These are phyloP conservation scores for Catocala nupta DNA, from an alignment of 2,888 invertebrate genomes.

Conservation along the genomic window DNA sequence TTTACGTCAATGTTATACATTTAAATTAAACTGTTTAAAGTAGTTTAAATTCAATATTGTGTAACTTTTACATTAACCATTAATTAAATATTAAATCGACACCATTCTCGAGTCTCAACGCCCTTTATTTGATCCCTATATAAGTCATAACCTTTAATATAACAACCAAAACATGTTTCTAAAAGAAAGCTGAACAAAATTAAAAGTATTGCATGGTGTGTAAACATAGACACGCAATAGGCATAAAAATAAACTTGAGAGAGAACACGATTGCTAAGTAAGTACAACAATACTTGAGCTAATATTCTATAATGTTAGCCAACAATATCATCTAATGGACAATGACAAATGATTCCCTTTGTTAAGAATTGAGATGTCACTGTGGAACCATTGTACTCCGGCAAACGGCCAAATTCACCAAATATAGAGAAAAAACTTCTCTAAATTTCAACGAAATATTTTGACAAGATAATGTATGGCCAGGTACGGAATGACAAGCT, in stretches of 20 bases:
- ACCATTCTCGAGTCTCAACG: too few species aligned
- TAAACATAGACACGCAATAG: constrained; percentile 24
- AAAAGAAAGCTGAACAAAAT: constrained; percentile 8
- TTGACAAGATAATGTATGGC: constrained; percentile 84
- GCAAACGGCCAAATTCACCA: constrained; percentile 81
- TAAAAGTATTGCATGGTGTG: constrained; percentile 9
- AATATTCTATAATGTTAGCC: constrained; percentile 74
- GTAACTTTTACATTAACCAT: too few species aligned
- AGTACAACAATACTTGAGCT: constrained; percentile 51
- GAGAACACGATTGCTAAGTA: constrained; percentile 27
- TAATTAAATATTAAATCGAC: too few species aligned
- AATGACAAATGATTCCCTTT: constrained; percentile 85
- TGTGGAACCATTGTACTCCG: constrained; percentile 66
- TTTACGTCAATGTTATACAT: too few species aligned
- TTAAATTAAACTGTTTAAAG: too few species aligned
- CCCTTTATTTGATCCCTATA: too few species aligned
- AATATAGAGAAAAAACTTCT: constrained; percentile 68
- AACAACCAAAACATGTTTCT: not conserved
- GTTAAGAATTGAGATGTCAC: constrained; percentile 83
- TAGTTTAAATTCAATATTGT: too few species aligned
- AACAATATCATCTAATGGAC: constrained; percentile 85
- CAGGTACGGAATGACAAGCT: constrained; percentile 75
- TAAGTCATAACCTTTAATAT: not conserved
- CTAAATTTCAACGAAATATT: constrained; percentile 79
- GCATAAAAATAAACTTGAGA: constrained; percentile 31